These are phyloP conservation scores for Mylabris sibirica DNA, from an alignment of 2,888 invertebrate genomes.

Conservation along the genomic window DNA sequence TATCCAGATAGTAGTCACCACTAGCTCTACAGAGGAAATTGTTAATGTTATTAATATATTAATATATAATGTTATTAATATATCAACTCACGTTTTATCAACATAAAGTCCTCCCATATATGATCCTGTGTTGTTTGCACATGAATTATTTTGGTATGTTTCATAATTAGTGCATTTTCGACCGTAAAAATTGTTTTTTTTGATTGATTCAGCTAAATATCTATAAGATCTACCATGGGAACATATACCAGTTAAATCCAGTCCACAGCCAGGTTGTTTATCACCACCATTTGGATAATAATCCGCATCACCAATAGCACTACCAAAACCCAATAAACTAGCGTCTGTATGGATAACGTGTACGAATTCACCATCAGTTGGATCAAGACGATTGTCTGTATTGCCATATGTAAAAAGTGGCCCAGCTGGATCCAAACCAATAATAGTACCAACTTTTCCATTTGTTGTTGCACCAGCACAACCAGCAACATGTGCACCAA, in stretches of 20 bases:
- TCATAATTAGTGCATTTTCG: conserved; percentile 33
- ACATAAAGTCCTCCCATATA: conserved; percentile 36
- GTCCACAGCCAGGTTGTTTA: conserved; percentile 55
- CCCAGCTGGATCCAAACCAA: conserved; percentile 56
- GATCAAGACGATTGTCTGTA: conserved; percentile 50
- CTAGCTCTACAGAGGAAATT: conserved; percentile 52
- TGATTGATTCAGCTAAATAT: conserved; percentile 61
- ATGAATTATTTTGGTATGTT: conserved; percentile 29
- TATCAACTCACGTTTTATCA: conserved; percentile 30
- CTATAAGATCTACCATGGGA: conserved; percentile 60
- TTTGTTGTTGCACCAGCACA: conserved; percentile 45
- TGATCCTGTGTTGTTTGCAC: conserved; percentile 32
- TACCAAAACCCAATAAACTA: conserved; percentile 36
- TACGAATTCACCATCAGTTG: conserved; percentile 53
- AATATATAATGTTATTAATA: conserved; percentile 9
- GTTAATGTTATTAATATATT: conserved; percentile 7
- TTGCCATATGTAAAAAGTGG: conserved; percentile 46
- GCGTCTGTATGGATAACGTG: conserved; percentile 55
- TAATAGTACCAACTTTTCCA: conserved; percentile 45
- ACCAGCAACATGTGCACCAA: conserved; percentile 54
- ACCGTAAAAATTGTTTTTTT: conserved; percentile 32
- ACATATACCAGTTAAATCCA: conserved; percentile 54
- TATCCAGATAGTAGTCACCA: conserved; percentile 70
- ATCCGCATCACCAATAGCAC: conserved; percentile 53
- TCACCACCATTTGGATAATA: conserved; percentile 57